Conservation (phyloP, 2,888 invertebrate species). For the Philopedon plagiatum region DNA sequence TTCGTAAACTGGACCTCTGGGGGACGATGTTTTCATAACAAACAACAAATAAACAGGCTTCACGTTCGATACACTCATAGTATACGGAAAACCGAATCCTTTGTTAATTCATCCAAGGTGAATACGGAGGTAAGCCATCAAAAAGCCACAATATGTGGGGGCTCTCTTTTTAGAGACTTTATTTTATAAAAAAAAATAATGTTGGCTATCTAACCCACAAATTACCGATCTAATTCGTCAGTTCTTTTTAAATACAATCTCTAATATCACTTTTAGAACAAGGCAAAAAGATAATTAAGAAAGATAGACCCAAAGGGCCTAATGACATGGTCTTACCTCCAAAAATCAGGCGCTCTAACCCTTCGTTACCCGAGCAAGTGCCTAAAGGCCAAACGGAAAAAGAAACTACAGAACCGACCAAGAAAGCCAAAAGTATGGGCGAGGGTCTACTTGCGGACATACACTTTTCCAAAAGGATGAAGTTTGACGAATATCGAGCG, state of each 20-base stretch:
- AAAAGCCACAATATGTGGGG: too few species aligned
- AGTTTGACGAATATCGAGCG: background rate
- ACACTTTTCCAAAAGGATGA: background rate
- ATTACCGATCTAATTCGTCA: too few species aligned
- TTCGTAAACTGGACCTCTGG: too few species aligned
- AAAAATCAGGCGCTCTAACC: slow-evolving; percentile 21
- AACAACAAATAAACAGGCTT: too few species aligned
- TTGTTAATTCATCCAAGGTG: too few species aligned
- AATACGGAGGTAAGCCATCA: too few species aligned
- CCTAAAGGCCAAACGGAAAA: background rate
- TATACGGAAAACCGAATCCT: too few species aligned
- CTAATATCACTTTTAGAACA: slow-evolving; percentile 6
- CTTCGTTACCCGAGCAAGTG: background rate
- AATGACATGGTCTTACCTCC: slow-evolving; percentile 51
- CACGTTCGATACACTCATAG: too few species aligned
- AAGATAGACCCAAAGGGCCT: slow-evolving; percentile 45
- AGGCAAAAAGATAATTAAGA: slow-evolving; percentile 38
- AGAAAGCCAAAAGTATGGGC: background rate
- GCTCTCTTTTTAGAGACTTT: too few species aligned
- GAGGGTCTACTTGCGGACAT: background rate
- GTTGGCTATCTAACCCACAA: too few species aligned
- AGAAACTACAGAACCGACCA: background rate
- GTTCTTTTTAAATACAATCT: background rate
- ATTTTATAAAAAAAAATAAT: too few species aligned
- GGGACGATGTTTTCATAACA: too few species aligned